A percentile compares a stretch with the other conserved stretches of the same genome.
Evolutionary conservation across 2,113 vertebrate genomes (phyloP).

Genomic region (Leptodactylus fuscus): DNA sequence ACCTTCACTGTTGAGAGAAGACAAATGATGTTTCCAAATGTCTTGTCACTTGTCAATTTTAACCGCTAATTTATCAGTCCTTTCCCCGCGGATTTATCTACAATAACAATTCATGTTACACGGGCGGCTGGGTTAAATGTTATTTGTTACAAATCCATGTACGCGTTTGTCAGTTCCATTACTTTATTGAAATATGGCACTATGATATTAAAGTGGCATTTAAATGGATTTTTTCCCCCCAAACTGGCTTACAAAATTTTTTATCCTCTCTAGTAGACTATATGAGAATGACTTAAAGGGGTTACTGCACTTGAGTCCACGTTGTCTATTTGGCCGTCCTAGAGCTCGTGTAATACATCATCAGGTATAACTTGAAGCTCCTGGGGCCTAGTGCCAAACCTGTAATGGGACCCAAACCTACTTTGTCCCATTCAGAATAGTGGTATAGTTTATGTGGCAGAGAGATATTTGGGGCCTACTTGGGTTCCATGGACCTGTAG

Average conservation of each 20-base stretch:
- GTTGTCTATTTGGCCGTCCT: too few relatives aligned
- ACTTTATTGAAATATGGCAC: slow-evolving; percentile 29
- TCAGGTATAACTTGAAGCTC: too few relatives aligned
- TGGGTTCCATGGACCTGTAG: too few relatives aligned
- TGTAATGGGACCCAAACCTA: too few relatives aligned
- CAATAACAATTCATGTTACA: slow-evolving; percentile 45
- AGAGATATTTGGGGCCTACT: too few relatives aligned
- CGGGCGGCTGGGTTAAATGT: slow-evolving; percentile 40
- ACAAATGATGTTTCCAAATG: slow-evolving; percentile 42
- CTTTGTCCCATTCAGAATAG: too few relatives aligned
- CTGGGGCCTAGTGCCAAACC: too few relatives aligned
- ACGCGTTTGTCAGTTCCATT: slow-evolving; percentile 33
- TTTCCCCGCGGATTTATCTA: slow-evolving; percentile 45
- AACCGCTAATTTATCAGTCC: slow-evolving; percentile 50
- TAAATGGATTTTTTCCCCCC: neutral
- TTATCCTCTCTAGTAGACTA: neutral
- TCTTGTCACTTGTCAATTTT: slow-evolving; percentile 59
- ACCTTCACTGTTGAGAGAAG: slow-evolving; percentile 47
- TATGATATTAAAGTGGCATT: slow-evolving; percentile 12
- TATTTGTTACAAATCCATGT: slow-evolving; percentile 35
- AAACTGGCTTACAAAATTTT: neutral
- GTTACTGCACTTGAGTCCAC: too few relatives aligned
- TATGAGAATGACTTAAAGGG: neutral
- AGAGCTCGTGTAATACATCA: too few relatives aligned
- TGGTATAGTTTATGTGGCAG: too few relatives aligned